Conservation (phyloP, 2,797 vertebrate genomes). For the Notoglanidium macrostoma region DNA sequence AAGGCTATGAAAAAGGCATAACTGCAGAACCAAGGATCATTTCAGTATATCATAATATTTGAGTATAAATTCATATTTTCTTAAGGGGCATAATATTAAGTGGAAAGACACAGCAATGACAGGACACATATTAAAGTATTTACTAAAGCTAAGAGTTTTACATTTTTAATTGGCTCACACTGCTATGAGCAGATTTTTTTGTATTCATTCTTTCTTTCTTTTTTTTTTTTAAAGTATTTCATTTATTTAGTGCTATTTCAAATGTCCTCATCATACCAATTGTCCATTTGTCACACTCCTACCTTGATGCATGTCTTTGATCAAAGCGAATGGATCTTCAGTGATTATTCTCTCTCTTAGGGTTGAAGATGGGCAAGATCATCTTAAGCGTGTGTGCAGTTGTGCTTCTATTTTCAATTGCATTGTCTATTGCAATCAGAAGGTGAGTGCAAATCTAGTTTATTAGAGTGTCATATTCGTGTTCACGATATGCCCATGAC, state of each 20-base stretch:
- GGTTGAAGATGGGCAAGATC: constrained; percentile 7
- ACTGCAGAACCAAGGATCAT: neutral
- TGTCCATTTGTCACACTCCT: neutral
- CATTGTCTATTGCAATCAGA: constrained; percentile 39
- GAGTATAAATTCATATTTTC: neutral
- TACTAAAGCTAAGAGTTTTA: neutral
- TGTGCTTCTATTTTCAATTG: constrained; percentile 34
- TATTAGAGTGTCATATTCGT: neutral
- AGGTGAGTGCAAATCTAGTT: constrained; percentile 35
- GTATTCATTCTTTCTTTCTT: neutral
- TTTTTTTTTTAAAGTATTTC: neutral
- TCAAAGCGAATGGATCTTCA: neutral
- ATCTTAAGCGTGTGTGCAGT: constrained; percentile 39
- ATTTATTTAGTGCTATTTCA: neutral
- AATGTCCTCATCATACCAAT: neutral
- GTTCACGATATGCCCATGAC: no score
- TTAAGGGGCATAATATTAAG: neutral
- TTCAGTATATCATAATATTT: neutral
- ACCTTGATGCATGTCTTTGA: neutral
- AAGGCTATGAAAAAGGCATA: neutral
- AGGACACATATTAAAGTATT: neutral
- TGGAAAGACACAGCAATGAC: neutral
- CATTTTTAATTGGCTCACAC: neutral
- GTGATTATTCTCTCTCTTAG: constrained; percentile 30
- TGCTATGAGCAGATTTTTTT: neutral